These are phyloP conservation scores for Platyura marginata DNA, from an alignment of 1,140 invertebrate genomes.

Conservation along the genomic window DNA sequence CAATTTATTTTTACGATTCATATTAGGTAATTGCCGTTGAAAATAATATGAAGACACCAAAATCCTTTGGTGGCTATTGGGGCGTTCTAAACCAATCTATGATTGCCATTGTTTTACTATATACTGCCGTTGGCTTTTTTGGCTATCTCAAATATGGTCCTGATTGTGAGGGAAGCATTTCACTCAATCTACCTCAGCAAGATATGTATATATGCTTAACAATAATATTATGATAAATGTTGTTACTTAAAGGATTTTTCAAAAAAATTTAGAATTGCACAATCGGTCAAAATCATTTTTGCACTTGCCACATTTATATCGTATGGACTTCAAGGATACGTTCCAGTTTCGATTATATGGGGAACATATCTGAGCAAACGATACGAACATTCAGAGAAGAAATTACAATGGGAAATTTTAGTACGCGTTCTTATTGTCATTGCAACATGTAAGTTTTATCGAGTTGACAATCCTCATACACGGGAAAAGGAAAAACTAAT, in stretches of 20 bases:
- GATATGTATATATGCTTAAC: slow-evolving; percentile 16
- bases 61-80: slow-evolving; percentile 43
- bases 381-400: slow-evolving; percentile 27
- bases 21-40: slow-evolving; percentile 64
- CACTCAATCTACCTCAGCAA: slow-evolving; percentile 45
- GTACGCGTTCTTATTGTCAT: slow-evolving; percentile 42
- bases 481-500: too few species aligned
- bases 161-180: slow-evolving; percentile 42
- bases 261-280: slow-evolving; percentile 45
- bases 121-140: slow-evolving; percentile 58
- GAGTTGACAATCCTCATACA: too few species aligned
- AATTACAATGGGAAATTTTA: slow-evolving; percentile 35
- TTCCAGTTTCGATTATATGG: slow-evolving; percentile 82
- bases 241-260: slow-evolving; percentile 6
- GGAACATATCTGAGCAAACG: slow-evolving; percentile 41
- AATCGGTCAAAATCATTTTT: slow-evolving; percentile 66
- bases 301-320: slow-evolving; percentile 76
- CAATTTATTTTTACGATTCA: too few species aligned
- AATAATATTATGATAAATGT: slow-evolving; percentile 1
- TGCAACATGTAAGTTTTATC: slow-evolving; percentile 50
- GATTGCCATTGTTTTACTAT: slow-evolving; percentile 50
- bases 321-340: slow-evolving; percentile 86
- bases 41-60: slow-evolving; percentile 67
- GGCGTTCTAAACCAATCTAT: slow-evolving; percentile 67
- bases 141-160: slow-evolving; percentile 66